Evolutionary conservation across 2,113 vertebrate genomes (phyloP).

Genomic region (Rattus norvegicus): DNA sequence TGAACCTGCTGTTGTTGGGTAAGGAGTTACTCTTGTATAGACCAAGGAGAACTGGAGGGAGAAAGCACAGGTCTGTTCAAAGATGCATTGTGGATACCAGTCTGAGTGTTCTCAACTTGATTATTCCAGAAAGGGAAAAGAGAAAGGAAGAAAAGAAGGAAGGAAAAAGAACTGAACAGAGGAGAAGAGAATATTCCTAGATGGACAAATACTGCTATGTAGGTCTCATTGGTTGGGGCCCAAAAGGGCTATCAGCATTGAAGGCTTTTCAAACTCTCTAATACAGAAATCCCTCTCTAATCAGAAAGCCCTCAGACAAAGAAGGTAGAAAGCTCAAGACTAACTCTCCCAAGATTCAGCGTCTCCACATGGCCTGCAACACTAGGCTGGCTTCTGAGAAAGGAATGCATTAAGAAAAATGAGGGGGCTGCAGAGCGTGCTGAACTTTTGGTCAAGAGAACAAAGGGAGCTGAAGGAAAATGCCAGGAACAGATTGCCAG

Average conservation of each 20-base stretch:
- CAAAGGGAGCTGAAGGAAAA: neutral
- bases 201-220: neutral
- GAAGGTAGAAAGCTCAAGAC: neutral
- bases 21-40: neutral
- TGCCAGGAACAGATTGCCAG: neutral
- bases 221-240: neutral
- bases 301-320: neutral
- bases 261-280: neutral
- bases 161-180: neutral
- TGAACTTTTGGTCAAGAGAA: neutral
- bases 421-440: neutral
- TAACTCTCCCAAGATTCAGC: neutral
- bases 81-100: neutral
- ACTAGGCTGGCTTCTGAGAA: neutral
- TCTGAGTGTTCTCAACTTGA: neutral
- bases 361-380: neutral
- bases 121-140: neutral
- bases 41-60: neutral
- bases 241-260: neutral
- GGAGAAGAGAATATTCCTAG: neutral
- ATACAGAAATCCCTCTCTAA: too few species aligned
- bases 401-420: neutral
- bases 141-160: neutral
- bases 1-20: neutral
- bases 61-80: neutral